Evolutionary conservation across 2,888 invertebrate genomes (phyloP).

Genomic region (Tiphia femorata): DNA sequence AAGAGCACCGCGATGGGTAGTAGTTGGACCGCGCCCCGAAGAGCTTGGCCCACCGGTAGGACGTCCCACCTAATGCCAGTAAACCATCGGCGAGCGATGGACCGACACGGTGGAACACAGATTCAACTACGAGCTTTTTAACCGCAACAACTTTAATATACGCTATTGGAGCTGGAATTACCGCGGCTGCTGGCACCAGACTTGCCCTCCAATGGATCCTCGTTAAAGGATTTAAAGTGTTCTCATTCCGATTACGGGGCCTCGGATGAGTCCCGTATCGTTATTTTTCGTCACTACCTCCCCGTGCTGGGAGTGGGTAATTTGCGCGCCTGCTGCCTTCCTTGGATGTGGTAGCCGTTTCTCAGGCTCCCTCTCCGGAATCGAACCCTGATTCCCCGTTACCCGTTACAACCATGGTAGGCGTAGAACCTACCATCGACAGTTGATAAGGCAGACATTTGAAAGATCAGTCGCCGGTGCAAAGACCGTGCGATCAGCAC

Average conservation of each 20-base stretch:
- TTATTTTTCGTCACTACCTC: conserved; percentile 78
- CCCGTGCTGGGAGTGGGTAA: conserved; percentile 73
- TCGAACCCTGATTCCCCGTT: conserved; percentile 82
- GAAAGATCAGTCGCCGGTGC: conserved; percentile 73
- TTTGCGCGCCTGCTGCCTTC: conserved; percentile 79
- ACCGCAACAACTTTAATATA: conserved; percentile 79
- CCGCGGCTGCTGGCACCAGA: conserved; percentile 80
- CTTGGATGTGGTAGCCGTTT: conserved; percentile 79
- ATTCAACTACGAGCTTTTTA: conserved; percentile 75
- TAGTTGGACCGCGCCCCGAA: too few relatives aligned
- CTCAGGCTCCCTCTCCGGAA: conserved; percentile 81
- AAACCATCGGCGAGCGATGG: conserved; percentile 29
- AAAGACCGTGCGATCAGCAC: conserved; percentile 32
- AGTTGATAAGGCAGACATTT: conserved; percentile 78
- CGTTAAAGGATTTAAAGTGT: conserved; percentile 73
- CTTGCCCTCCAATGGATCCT: conserved; percentile 76
- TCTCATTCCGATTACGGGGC: conserved; percentile 74
- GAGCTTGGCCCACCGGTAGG: too few relatives aligned
- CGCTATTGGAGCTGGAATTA: conserved; percentile 74
- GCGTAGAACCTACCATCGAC: conserved; percentile 76
- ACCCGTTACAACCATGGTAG: too few relatives aligned
- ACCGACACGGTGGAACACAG: conserved; percentile 53
- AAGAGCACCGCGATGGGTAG: too few relatives aligned
- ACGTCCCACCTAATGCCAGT: too few relatives aligned
- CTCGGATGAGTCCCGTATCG: conserved; percentile 67